A percentile compares a stretch with the other conserved stretches of the same genome.
Conservation (phyloP, 2,797 vertebrate species). For the Sphaeramia orbicularis region DNA sequence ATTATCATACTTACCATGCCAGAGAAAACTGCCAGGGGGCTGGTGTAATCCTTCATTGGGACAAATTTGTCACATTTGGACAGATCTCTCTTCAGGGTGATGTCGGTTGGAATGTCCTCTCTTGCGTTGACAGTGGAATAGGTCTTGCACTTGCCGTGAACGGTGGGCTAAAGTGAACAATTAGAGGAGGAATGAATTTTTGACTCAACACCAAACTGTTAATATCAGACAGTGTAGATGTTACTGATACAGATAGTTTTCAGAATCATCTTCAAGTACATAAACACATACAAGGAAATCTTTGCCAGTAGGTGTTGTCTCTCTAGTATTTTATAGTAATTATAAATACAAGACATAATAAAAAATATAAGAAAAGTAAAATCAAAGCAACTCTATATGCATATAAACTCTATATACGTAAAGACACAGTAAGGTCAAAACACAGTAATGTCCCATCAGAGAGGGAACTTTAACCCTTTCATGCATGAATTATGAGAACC, state of each 20-base stretch:
- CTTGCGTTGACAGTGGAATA: constrained; percentile 81
- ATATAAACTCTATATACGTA: no score
- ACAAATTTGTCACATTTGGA: constrained; percentile 89
- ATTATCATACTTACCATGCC: constrained; percentile 85
- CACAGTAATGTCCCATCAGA: no score
- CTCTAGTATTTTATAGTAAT: no score
- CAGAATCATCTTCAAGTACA: no score
- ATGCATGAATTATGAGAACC: no score
- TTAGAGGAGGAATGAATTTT: neutral
- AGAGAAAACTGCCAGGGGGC: constrained; percentile 92
- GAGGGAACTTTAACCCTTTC: no score
- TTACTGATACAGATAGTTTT: neutral
- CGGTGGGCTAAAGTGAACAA: constrained; percentile 86
- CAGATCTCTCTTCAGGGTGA: constrained; percentile 89
- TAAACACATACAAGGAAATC: no score
- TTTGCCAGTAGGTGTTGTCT: no score
- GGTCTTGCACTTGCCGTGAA: constrained; percentile 93
- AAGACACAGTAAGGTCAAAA: no score
- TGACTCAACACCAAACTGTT: neutral
- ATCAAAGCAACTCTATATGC: no score
- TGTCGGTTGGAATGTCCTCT: constrained; percentile 86
- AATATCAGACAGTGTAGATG: neutral
- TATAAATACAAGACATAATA: no score
- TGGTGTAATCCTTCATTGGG: constrained; percentile 88
- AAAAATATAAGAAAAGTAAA: no score